Base-by-base conservation (phyloP, 1,140 invertebrate genomes). In the Magallana gigas region DNA sequence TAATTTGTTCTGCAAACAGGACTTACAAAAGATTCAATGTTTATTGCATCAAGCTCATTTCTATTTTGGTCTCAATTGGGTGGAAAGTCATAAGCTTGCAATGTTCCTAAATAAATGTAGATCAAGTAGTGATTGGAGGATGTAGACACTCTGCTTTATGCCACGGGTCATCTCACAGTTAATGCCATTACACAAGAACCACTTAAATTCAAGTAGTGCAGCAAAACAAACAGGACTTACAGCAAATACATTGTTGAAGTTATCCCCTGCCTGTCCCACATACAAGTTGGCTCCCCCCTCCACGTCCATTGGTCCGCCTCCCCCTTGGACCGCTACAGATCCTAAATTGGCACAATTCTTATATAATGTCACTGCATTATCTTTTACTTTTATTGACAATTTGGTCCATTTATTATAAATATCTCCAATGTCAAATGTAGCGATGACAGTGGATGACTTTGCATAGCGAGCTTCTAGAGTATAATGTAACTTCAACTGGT, bases 321-420 rank as follows among this genome's bases (percentile, higher is more conserved):
- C n/a, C 0, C 87, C 62, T 16, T 56, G 29, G 29, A 58, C 88
- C 57, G 11, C 82, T 56, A 18, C 62, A 23, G 82, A 71, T 48
- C 88, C 86, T 57, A 85, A 62, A 88, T 88, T 84, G 85, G 90
- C 68, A 83, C 91, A 91, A 87, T 92, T 91, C 57, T 89, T 83
- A 58, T 91, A 92, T 23, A 92, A 60, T 14, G 87, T 85, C 11
- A 91, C 85, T 48, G 56, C 59, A 83, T 90, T 85, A 56, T 86
- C 71, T 84, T 91, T 64, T 12, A 92, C 91, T 59, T 87, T 88
- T 71, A 92, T 68, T 8, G 62, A 84, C 59, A 92, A 23, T 85
- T 90, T 90, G 14, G 89, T 88, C 91, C 91, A 92, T 48, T 87
- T 84, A 16, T 87, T 68, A 80, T 86, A 85, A 83, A 89, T 82